phyloP scores from a whole-genome alignment of 2,797 vertebrate species.

The Chanos chanos region DNA sequence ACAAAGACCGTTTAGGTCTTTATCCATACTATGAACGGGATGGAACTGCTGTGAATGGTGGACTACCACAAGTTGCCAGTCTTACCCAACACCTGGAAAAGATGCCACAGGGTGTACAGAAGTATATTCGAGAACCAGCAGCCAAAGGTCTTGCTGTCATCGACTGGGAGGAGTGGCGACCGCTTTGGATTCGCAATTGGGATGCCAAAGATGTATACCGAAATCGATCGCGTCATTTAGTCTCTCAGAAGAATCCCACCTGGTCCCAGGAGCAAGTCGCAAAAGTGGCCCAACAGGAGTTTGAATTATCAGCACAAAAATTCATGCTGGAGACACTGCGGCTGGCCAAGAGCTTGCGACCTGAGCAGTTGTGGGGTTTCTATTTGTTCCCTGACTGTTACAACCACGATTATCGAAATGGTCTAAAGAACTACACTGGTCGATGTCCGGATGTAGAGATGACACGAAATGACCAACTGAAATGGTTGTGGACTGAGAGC shows the following conservation, averaged over 20 bases:
- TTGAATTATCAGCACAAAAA: conserved; percentile 79
- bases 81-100: conserved; percentile 72
- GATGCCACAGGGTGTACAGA: conserved; percentile 69
- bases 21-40: conserved; percentile 80
- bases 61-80: conserved; percentile 88
- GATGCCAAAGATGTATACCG: conserved; percentile 88
- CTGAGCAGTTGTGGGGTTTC: conserved; percentile 91
- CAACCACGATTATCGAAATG: conserved; percentile 89
- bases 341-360: conserved; percentile 77
- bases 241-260: conserved; percentile 64
- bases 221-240: conserved; percentile 70
- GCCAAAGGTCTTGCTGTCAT: conserved; percentile 88
- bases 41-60: conserved; percentile 69
- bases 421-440: conserved; percentile 84
- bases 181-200: conserved; percentile 97
- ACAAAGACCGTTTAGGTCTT: conserved; percentile 86
- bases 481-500: conserved; percentile 93
- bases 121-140: conserved; percentile 77
- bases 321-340: conserved; percentile 89
- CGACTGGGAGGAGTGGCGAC: conserved; percentile 98
- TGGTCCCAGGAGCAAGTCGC: conserved; percentile 73
- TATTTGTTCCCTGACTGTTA: conserved; percentile 98
- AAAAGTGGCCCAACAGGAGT: conserved; percentile 85
- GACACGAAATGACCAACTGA: conserved; percentile 82
- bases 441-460: conserved; percentile 84